Evolutionary conservation across 2,113 vertebrate species (phyloP).

Genomic region (Bujurquina vittata): DNA sequence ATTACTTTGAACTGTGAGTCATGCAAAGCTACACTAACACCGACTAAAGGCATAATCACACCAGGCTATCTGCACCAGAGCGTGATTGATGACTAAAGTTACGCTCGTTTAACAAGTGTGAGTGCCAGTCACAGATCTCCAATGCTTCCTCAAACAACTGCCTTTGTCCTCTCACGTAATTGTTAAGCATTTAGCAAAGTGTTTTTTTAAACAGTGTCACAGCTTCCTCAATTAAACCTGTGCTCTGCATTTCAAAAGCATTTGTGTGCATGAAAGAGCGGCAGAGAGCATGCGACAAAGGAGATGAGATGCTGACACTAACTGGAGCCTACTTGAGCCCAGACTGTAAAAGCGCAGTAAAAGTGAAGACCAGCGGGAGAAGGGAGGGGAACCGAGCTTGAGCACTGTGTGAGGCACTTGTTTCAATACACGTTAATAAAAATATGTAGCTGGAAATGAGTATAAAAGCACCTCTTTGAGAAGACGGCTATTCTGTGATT

Average conservation of each 20-base stretch:
- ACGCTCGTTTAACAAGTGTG: background rate
- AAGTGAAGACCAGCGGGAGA: background rate
- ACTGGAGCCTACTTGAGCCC: background rate
- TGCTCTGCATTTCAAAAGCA: background rate
- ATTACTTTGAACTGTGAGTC: background rate
- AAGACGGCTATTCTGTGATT: background rate
- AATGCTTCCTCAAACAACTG: fast-evolving
- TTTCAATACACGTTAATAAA: background rate
- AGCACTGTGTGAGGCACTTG: background rate
- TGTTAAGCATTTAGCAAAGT: no score
- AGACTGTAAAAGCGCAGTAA: background rate
- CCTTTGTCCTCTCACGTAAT: background rate
- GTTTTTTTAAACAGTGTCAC: background rate
- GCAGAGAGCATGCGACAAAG: background rate
- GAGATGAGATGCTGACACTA: background rate
- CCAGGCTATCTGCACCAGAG: no score
- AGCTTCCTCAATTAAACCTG: background rate
- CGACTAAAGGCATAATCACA: background rate
- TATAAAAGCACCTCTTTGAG: background rate
- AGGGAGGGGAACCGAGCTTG: no score
- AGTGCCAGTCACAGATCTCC: background rate
- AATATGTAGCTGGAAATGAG: background rate
- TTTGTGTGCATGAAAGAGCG: background rate
- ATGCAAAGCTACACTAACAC: background rate
- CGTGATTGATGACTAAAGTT: background rate